Evolutionary conservation across 2,113 vertebrate genomes (phyloP), one percentile per base, ranked within the genome.

Genomic region (Elephantulus edwardii): DNA sequence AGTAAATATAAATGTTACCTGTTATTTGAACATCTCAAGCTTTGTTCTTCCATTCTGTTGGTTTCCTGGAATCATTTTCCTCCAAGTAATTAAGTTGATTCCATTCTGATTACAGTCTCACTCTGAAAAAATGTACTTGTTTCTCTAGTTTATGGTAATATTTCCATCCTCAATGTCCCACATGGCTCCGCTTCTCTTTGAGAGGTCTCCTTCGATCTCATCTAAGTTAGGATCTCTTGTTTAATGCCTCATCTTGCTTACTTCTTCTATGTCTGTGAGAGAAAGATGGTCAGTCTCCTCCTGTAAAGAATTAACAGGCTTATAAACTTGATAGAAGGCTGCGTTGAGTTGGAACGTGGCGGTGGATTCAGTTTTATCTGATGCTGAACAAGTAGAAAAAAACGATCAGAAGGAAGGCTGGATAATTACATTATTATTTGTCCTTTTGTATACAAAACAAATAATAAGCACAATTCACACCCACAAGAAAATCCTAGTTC

Each of bases 221-320:
- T 52, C n/a, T 22, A 11, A 86, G 40, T 52, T 38, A 54, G 44
- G 54, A 56, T 56, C 6, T 17, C 54, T n/a, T n/a, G n/a, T n/a
- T n/a, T n/a, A n/a, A n/a, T n/a, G n/a, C 54, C 54, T 22, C 54
- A 5, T 0, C 20, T 28, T 22, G 5, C 19, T 4, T 1, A 1
- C 6, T 66, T 56, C 46, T 46, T 76, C 44, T 76, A n/a, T n/a
- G n/a, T n/a, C n/a, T n/a, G n/a, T n/a, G n/a, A n/a, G n/a, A n/a
- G n/a, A n/a, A n/a, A n/a, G n/a, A n/a, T n/a, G n/a, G n/a, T n/a
- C n/a, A n/a, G n/a, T n/a, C n/a, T n/a, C n/a, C n/a, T n/a, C n/a
- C n/a, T n/a, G n/a, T n/a, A n/a, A n/a, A n/a, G n/a, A n/a, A n/a
- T n/a, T n/a, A n/a, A n/a, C n/a, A n/a, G n/a, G n/a, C n/a, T n/a